Evolutionary conservation across 2,888 invertebrate species (phyloP).

Genomic region (Acanthosoma haemorrhoidale): DNA sequence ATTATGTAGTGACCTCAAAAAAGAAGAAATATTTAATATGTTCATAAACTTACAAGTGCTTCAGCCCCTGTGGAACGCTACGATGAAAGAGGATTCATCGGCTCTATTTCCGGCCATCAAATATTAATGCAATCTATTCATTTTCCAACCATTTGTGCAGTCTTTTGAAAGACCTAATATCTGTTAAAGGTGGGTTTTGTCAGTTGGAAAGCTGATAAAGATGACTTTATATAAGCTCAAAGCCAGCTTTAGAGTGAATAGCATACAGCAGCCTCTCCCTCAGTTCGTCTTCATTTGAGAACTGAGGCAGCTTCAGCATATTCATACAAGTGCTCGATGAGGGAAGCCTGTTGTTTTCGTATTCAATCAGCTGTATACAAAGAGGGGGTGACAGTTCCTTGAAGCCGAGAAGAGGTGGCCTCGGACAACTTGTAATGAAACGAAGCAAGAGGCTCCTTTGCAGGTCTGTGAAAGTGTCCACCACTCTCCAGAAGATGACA

Average conservation of each 20-base stretch:
- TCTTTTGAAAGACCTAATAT: too few species aligned
- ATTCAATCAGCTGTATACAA: constrained; percentile 84
- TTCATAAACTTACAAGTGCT: too few species aligned
- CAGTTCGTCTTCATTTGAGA: constrained; percentile 68
- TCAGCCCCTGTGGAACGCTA: too few species aligned
- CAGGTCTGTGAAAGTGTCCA: constrained; percentile 72
- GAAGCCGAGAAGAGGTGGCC: constrained; percentile 93
- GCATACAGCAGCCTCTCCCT: constrained; percentile 83
- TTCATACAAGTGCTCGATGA: constrained; percentile 98
- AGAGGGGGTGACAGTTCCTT: constrained; percentile 95
- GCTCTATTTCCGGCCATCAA: too few species aligned
- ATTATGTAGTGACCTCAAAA: too few species aligned
- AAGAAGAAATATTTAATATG: too few species aligned
- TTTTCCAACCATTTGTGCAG: too few species aligned
- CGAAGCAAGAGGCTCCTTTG: constrained; percentile 84
- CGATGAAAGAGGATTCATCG: too few species aligned
- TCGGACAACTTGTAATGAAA: constrained; percentile 96
- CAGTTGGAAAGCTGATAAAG: too few species aligned
- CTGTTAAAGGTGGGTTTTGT: too few species aligned
- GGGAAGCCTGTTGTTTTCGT: constrained; percentile 77
- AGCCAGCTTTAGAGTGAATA: constrained; percentile 91
- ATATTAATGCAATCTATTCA: too few species aligned
- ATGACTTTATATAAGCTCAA: too few species aligned
- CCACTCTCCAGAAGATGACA: constrained; percentile 80
- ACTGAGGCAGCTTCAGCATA: constrained; percentile 90